phyloP scores from a whole-genome alignment of 2,113 vertebrate genomes.

The Lanius ludovicianus region DNA sequence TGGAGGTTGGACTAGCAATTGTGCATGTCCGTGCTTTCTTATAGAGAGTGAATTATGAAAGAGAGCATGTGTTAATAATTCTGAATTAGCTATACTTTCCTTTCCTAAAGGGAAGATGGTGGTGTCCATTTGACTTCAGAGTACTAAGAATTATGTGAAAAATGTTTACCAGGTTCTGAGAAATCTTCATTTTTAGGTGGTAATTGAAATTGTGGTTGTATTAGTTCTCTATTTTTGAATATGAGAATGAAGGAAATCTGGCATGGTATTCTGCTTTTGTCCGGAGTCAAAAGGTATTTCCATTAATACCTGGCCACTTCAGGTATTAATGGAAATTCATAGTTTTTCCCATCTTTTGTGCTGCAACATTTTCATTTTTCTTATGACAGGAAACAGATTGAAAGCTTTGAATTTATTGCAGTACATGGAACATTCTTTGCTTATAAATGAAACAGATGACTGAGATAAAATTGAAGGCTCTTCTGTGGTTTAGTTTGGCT shows the following conservation, averaged over 20 bases:
- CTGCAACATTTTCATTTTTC: neutral
- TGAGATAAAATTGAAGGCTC: neutral
- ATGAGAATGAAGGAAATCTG: neutral
- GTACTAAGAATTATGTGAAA: neutral
- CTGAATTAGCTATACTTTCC: neutral
- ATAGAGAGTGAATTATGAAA: neutral
- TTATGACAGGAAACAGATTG: neutral
- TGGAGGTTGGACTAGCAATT: slow-evolving; percentile 42
- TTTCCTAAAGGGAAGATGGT: neutral
- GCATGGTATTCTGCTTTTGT: neutral
- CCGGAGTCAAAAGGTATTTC: neutral
- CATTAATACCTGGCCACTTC: neutral
- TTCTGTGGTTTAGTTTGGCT: neutral
- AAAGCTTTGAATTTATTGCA: slow-evolving; percentile 14
- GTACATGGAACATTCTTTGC: neutral
- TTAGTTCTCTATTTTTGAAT: neutral
- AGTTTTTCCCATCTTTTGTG: neutral
- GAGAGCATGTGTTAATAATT: slow-evolving; percentile 7
- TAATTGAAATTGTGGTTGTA: neutral
- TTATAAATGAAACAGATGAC: slow-evolving; percentile 4
- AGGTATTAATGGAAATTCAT: neutral
- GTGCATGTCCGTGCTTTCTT: slow-evolving; percentile 7
- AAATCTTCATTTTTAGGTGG: neutral
- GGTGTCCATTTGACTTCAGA: neutral
- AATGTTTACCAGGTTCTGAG: neutral